Evolutionary conservation across 1,140 invertebrate genomes (phyloP).

Genomic region (Venustaconcha ellipsiformis): DNA sequence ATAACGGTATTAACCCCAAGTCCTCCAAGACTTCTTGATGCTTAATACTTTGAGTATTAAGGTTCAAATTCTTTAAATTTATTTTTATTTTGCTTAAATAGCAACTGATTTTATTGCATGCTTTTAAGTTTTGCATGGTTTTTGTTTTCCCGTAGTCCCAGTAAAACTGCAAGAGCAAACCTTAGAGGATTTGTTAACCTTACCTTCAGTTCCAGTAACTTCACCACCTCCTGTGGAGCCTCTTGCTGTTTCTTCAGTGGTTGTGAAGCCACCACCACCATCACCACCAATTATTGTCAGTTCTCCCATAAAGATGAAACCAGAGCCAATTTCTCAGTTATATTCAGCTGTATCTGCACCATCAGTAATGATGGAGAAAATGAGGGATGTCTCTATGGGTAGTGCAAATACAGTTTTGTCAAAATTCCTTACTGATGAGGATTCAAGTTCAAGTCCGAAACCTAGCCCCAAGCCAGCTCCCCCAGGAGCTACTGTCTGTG

Average conservation of each 20-base stretch:
- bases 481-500: slow-evolving; percentile 30
- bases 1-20: too few relatives aligned
- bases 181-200: slow-evolving; percentile 16
- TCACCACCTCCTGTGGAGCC: slow-evolving; percentile 9
- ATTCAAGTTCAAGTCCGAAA: slow-evolving; percentile 30
- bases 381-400: too few relatives aligned
- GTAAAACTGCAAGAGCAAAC: slow-evolving; percentile 21
- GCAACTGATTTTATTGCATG: too few relatives aligned
- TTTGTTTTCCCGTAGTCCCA: too few relatives aligned
- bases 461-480: slow-evolving; percentile 23
- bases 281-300: slow-evolving; percentile 31
- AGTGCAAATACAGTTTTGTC: not conserved
- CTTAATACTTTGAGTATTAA: too few relatives aligned
- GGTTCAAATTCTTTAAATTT: too few relatives aligned
- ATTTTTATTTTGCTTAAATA: too few relatives aligned
- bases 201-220: slow-evolving; percentile 11
- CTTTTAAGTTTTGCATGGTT: too few relatives aligned
- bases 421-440: slow-evolving; percentile 16
- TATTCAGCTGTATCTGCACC: not conserved
- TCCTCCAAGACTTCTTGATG: too few relatives aligned
- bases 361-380: too few relatives aligned
- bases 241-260: not conserved
- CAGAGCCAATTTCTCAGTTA: not conserved
- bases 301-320: slow-evolving; percentile 22
- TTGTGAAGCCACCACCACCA: slow-evolving; percentile 2